Percentiles rank a stretch among this genome's conserved stretches.
Conservation (phyloP, 1,140 invertebrate genomes). For the Pantala flavescens region DNA sequence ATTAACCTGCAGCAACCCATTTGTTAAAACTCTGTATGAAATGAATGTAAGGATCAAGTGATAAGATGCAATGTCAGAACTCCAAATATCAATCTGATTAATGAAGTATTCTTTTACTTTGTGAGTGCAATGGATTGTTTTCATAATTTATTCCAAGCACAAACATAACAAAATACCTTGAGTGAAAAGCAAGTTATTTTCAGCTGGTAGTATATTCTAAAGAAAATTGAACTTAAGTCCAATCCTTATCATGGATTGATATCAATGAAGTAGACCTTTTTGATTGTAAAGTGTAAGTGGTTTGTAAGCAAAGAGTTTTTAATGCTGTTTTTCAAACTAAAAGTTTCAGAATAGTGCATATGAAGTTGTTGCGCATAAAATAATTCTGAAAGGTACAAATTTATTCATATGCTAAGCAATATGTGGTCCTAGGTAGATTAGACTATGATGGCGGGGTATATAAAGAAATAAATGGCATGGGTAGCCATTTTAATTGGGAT, state of each 20-base stretch:
- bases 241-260: slow-evolving; percentile 5
- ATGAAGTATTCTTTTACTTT: slow-evolving; percentile 15
- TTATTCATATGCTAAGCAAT: slow-evolving; percentile 16
- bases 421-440: slow-evolving; percentile 7
- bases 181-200: slow-evolving; percentile 14
- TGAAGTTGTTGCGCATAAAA: slow-evolving; percentile 6
- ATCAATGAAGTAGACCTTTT: not conserved
- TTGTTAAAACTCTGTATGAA: slow-evolving; percentile 5
- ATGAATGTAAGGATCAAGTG: not conserved
- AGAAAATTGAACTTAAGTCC: slow-evolving; percentile 11
- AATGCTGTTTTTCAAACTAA: slow-evolving; percentile 1
- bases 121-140: slow-evolving; percentile 17
- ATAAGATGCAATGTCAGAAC: slow-evolving; percentile 7
- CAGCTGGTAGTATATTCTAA: slow-evolving; percentile 12
- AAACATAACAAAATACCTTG: slow-evolving; percentile 7
- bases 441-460: slow-evolving; percentile 13
- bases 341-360: slow-evolving; percentile 1
- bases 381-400: slow-evolving; percentile 15
- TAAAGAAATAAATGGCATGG: not conserved
- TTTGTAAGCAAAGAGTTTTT: slow-evolving; percentile 11
- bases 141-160: slow-evolving; percentile 16
- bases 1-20: not conserved
- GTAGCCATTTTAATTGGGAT: slow-evolving; percentile 1
- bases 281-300: slow-evolving; percentile 11
- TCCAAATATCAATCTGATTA: slow-evolving; percentile 2